Evolutionary conservation across 2,888 invertebrate species (phyloP), one percentile per base, ranked within the genome.

Genomic region (Maniola hyperantus): DNA sequence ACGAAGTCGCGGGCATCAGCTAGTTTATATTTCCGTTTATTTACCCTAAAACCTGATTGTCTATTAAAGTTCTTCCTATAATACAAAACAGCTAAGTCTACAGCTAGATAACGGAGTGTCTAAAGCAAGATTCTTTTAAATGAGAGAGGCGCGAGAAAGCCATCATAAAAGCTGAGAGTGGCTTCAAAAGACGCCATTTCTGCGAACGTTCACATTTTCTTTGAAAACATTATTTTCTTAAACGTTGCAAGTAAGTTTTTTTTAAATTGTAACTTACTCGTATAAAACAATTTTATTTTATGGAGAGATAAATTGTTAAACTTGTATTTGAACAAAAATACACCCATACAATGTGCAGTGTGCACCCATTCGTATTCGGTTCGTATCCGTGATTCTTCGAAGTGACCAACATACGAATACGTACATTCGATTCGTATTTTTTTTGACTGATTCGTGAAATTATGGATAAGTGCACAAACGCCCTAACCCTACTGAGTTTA

Each of bases 171-270:
- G 62, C 57, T 66, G 62, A 33, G 62, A 57, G 57, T 62, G 62
- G 42, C 46, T 66, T 54, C 63, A 64, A 62, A 53, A 67, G 63
- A 59, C 26, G 53, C 62, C 63, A 48, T 67, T 63, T 54, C 66
- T 66, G 26, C 18, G 53, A 44, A 58, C 63, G 63, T 48, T 67
- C 53, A 59, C 51, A 50, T 64, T 67, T 64, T 64, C 59, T 67
- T 33, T 65, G 20, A 50, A 64, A 57, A 57, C 39, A 64, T 15
- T 48, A 48, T 48, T 57, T 50, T 57, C 48, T 46, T 15, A 59
- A 46, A 39, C n/a, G 1, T 50, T 34, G 26, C 34, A 15, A 6
- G 44, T 15, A 48, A 59, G 33, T 13, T 39, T 18, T 18, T 57
- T 18, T 55, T 15, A 10, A 15, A 18, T 48, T 18, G 18, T 48